Base-by-base conservation (phyloP, 2,797 vertebrate genomes). In the Lophius americanus region DNA sequence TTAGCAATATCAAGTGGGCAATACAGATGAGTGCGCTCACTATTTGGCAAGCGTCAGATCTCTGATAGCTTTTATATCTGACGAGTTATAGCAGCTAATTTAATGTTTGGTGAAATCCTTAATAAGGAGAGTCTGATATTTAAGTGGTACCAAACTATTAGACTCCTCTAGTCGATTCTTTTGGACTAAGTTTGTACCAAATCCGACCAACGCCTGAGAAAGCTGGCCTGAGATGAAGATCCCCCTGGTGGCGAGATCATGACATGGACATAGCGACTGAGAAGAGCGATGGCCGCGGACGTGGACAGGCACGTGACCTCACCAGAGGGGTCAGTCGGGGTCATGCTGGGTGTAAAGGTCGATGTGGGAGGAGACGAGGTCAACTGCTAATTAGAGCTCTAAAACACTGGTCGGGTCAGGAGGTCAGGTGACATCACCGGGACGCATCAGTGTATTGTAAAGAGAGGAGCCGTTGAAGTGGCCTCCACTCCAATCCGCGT, bases 301-400 rank as follows among this genome's bases (percentile, higher is more conserved):
- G 75, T 88, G 73, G 73, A 65, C 72, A 72, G 76, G 60, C 71
- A 53, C 51, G 75, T 88, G 88, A 90, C 82, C 73, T 84, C 75
- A 71, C 48, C 53, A 9, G 32, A 0, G 55, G 51, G 78, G 85
- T 86, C 84, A 37, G 6, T 23, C 0, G 39, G 49, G 75, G 84
- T 86, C 82, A 76, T 3, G 10, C 51, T 53, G 84, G 85, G 78
- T 82, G 81, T 74, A 85, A 75, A 53, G 69, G 83, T 48, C 65
- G 70, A 81, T 23, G 64, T 75, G 75, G 84, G 83, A 87, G 77
- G 78, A 82, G 83, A 84, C 55, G 60, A 72, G 85, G 85, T 91
- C 86, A 85, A 82, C 75, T 71, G 62, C 84, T 89, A 89, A 89
- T 92, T 90, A 90, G 71, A 81, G 78, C 71, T 81, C 50, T 85